Conservation (phyloP, 2,888 invertebrate genomes). For the Tenthredo mesomela region DNA sequence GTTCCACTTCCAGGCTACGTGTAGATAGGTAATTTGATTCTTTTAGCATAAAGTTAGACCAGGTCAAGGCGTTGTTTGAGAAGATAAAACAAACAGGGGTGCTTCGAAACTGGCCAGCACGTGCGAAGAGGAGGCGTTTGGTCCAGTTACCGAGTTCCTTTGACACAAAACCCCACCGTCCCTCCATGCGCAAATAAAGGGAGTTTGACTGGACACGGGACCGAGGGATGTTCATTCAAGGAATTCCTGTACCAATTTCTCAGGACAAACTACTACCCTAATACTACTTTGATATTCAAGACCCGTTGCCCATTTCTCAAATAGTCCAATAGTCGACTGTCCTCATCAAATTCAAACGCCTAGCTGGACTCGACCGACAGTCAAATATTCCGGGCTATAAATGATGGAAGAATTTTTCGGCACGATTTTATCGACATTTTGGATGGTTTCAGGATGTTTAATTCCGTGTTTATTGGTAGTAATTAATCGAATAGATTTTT, state of each 20-base stretch:
- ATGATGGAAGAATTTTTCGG: background rate
- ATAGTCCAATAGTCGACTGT: background rate
- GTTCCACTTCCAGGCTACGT: background rate
- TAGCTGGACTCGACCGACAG: background rate
- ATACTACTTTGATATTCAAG: constrained; percentile 19
- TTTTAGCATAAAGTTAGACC: constrained; percentile 18
- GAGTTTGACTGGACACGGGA: background rate
- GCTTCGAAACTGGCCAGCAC: background rate
- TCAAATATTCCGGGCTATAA: background rate
- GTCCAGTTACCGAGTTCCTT: constrained; percentile 12
- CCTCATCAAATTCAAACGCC: constrained; percentile 2
- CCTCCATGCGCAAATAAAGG: background rate
- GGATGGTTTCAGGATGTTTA: background rate
- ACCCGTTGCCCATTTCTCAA: background rate
- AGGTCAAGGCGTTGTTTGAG: constrained; percentile 37
- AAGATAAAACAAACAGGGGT: background rate
- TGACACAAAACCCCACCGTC: background rate
- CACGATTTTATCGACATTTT: background rate
- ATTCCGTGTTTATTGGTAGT: background rate
- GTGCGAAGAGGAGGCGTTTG: background rate
- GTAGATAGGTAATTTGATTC: constrained; percentile 28
- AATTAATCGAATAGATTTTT: background rate
- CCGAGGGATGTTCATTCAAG: background rate
- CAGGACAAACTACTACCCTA: background rate
- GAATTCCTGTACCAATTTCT: constrained; percentile 18